Base-by-base conservation (phyloP, 2,888 invertebrate genomes). In the Acrocyrtus sp. region DNA sequence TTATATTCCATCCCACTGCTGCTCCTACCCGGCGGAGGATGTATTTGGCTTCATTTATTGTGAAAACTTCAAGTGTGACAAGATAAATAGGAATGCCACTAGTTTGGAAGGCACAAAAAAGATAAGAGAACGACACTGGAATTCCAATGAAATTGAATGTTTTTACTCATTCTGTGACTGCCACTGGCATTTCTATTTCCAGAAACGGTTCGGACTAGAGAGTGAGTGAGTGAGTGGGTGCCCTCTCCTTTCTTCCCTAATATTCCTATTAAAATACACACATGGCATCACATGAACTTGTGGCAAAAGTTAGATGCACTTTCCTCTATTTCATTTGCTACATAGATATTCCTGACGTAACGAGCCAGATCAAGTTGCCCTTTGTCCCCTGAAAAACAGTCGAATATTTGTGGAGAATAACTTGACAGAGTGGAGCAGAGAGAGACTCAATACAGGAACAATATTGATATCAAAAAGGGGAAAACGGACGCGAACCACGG, bases 101-200 rank as follows among this genome's bases (percentile, higher is more conserved):
- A 58, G 57, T 51, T 72, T 63, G 58, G 58, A 63, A 41, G 50
- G n/a, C n/a, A n/a, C n/a, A n/a, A 24, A 34, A 39, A 51, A 48
- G 69, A 70, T 70, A 56, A 43, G 69, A 50, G 69, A 39, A 70
- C 69, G 56, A 48, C 56, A 61, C 41, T 62, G 56, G 69, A 70
- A 70, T 70, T 70, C 69, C 69, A 50, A 70, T 62, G 69, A 62
- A 70, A 70, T 70, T 70, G 62, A 70, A 70, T 70, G 62, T 62
- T 70, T 70, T 56, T 48, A 56, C 62, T 62, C 54, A 50, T 48
- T 62, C 62, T 62, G 41, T 56, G 57, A 62, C 62, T 70, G 62
- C 50, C 48, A 56, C 27, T 62, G 56, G 61, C 62, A 62, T 62
- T 62, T 70, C 69, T 70, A 70, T 53, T 62, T 60, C 41, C 21